phyloP scores from a whole-genome alignment of 2,888 invertebrate species.

The Plagodis dolabraria region DNA sequence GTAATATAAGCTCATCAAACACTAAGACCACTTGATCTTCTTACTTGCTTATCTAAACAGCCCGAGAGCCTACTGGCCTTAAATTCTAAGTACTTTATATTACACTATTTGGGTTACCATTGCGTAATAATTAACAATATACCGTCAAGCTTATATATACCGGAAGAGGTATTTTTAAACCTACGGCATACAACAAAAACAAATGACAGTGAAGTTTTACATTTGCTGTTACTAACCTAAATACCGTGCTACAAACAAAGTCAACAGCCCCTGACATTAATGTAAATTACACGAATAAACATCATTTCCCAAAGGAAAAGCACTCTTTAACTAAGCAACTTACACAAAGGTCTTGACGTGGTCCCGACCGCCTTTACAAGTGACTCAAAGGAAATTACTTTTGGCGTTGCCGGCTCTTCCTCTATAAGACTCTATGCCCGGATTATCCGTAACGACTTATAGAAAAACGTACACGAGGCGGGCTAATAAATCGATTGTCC shows the following conservation, averaged over 20 bases:
- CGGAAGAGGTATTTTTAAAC: too few species aligned
- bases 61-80: slow-evolving; percentile 17
- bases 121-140: too few species aligned
- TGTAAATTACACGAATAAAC: slow-evolving; percentile 7
- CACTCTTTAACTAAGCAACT: slow-evolving; percentile 6
- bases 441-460: slow-evolving; percentile 42
- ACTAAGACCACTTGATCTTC: slow-evolving; percentile 46
- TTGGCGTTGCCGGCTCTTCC: slow-evolving; percentile 12
- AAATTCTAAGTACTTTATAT: background rate
- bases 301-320: slow-evolving; percentile 1
- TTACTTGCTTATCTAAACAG: slow-evolving; percentile 39
- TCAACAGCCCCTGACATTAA: background rate
- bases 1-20: slow-evolving; percentile 42
- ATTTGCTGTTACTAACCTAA: too few species aligned
- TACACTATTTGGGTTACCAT: too few species aligned
- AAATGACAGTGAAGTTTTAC: too few species aligned
- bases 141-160: too few species aligned
- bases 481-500: slow-evolving; percentile 44
- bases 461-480: slow-evolving; percentile 38
- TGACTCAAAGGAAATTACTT: slow-evolving; percentile 15
- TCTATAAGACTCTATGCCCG: slow-evolving; percentile 14
- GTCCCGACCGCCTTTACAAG: slow-evolving; percentile 8
- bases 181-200: too few species aligned
- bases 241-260: background rate
- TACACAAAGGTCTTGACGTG: slow-evolving; percentile 7